Evolutionary conservation across 2,113 vertebrate genomes (phyloP).

Genomic region (Murina feae): DNA sequence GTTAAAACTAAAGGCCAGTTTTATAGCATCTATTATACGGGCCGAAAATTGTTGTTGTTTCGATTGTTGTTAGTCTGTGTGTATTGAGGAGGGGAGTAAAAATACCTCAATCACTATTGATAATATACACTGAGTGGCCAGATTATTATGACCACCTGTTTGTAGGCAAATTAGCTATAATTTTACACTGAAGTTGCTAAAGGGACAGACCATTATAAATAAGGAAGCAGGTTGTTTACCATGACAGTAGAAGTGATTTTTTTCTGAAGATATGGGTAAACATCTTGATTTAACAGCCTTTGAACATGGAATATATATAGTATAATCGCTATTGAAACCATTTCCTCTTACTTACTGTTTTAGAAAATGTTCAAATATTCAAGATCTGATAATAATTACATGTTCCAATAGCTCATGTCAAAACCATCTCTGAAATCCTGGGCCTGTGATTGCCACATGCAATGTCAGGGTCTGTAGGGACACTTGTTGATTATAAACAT

Average conservation of each 20-base stretch:
- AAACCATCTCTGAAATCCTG: not conserved
- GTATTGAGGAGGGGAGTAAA: not conserved
- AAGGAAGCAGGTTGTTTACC: too few relatives aligned
- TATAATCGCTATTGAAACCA: not conserved
- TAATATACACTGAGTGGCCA: too few relatives aligned
- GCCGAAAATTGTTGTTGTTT: not conserved
- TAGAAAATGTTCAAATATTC: not conserved
- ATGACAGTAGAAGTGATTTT: too few relatives aligned
- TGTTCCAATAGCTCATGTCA: not conserved
- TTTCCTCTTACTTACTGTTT: not conserved
- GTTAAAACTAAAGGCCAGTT: not conserved
- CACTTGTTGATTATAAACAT: not conserved
- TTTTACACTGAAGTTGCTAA: too few relatives aligned
- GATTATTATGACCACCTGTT: too few relatives aligned
- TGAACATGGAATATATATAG: too few relatives aligned
- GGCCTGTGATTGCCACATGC: not conserved
- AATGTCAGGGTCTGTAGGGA: not conserved
- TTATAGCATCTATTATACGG: not conserved
- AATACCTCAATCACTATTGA: not conserved
- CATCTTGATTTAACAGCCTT: too few relatives aligned
- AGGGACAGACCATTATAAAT: too few relatives aligned
- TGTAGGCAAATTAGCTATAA: too few relatives aligned
- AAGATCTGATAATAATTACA: not conserved
- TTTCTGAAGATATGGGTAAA: too few relatives aligned
- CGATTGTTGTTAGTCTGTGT: not conserved